A percentile compares a stretch with the other conserved stretches of the same genome.
Evolutionary conservation across 2,113 vertebrate species (phyloP).

Genomic region (Dipodomys stephensi): DNA sequence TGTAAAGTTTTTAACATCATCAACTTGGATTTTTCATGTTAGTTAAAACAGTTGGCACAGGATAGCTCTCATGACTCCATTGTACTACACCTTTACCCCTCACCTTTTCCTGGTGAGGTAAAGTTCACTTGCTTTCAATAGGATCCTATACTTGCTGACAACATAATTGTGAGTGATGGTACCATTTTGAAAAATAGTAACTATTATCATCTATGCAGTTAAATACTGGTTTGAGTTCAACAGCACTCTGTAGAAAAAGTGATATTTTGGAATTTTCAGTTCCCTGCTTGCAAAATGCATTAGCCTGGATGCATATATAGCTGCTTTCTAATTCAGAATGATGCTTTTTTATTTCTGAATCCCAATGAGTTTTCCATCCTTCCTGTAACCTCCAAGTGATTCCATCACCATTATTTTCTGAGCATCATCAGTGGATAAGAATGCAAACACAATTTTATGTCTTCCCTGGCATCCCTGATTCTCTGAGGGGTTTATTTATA

Average conservation of each 20-base stretch:
- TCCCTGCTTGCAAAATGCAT: slow-evolving; percentile 63
- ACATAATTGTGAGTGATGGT: neutral
- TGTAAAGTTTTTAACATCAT: slow-evolving; percentile 70
- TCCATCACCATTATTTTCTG: slow-evolving; percentile 63
- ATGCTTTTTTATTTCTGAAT: slow-evolving; percentile 70
- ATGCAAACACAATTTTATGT: slow-evolving; percentile 78
- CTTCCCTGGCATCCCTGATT: slow-evolving; percentile 33
- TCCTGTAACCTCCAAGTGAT: slow-evolving; percentile 48
- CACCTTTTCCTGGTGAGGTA: neutral
- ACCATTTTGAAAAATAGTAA: slow-evolving; percentile 31
- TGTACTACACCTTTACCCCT: slow-evolving; percentile 38
- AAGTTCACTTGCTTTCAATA: neutral
- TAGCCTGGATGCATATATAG: slow-evolving; percentile 28
- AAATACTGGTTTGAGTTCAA: slow-evolving; percentile 56
- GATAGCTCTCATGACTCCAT: neutral
- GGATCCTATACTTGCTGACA: slow-evolving; percentile 24
- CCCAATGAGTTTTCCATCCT: slow-evolving; percentile 57
- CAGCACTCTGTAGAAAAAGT: slow-evolving; percentile 52
- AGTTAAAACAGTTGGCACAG: slow-evolving; percentile 34
- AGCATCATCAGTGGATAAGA: slow-evolving; percentile 63
- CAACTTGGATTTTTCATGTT: slow-evolving; percentile 39
- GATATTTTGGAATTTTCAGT: slow-evolving; percentile 64
- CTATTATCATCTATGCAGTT: neutral
- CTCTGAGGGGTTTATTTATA: slow-evolving; percentile 67
- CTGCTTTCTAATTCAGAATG: slow-evolving; percentile 61